These are phyloP conservation scores for Sanderia malayensis DNA, from an alignment of 30 jellyfish, hydroid and myxozoan genomes.

Conservation along the genomic window DNA sequence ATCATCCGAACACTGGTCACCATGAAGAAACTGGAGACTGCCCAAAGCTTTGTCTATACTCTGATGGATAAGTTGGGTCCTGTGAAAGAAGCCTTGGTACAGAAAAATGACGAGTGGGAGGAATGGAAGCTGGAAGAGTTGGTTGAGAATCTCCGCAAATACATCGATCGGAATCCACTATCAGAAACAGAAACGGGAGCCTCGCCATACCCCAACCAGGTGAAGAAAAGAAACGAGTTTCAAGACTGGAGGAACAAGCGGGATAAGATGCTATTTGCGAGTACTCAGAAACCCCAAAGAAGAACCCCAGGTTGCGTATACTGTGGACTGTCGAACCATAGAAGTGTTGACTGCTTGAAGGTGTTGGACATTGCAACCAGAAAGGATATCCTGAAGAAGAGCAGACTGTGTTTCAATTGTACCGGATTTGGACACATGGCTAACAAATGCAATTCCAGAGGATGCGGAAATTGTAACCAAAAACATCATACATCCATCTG, in stretches of 20 bases:
- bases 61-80: slow-evolving; percentile 54
- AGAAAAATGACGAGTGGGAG: slow-evolving; percentile 48
- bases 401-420: slow-evolving; percentile 33
- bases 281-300: slow-evolving; percentile 4
- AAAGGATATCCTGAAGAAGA: slow-evolving; percentile 36
- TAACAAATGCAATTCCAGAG: slow-evolving; percentile 25
- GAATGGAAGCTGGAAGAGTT: slow-evolving; percentile 53
- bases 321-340: slow-evolving; percentile 47
- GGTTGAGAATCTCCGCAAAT: slow-evolving; percentile 46
- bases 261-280: slow-evolving; percentile 25
- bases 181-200: slow-evolving; percentile 7
- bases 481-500: slow-evolving; percentile 46
- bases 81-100: slow-evolving; percentile 28
- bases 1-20: slow-evolving; percentile 42
- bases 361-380: slow-evolving; percentile 31
- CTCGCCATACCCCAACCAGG: not conserved
- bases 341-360: slow-evolving; percentile 39
- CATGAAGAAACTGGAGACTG: slow-evolving; percentile 51
- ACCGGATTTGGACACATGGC: slow-evolving; percentile 52
- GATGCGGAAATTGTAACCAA: slow-evolving; percentile 28
- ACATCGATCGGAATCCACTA: slow-evolving; percentile 56
- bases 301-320: slow-evolving; percentile 35
- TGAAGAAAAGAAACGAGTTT: slow-evolving; percentile 15
- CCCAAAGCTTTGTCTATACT: slow-evolving; percentile 35
- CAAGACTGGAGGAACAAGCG: slow-evolving; percentile 27